Base-by-base conservation (phyloP, 2,888 invertebrate species). In the Morpho deidamia region DNA sequence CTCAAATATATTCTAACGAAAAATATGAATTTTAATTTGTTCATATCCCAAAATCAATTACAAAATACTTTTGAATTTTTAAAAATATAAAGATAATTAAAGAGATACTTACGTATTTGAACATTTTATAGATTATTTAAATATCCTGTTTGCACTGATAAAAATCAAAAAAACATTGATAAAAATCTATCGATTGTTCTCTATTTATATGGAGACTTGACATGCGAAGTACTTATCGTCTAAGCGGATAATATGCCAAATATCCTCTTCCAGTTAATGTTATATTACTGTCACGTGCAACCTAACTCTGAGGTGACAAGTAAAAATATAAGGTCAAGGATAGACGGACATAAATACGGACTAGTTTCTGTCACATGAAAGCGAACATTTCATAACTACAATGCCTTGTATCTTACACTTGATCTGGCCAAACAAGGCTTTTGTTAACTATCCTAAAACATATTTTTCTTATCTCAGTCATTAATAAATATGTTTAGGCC, bases 91-190 rank as follows among this genome's bases (percentile, higher is more conserved):
- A 23, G 4, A 34, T 50, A 55, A 53, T 32, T 39, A 39, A 10
- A 7, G 1, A 32, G 37, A 37, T 60, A 83, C 90, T 86, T 63
- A 90, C 90, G 70, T 80, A 84, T 86, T 90, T 91, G 70, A 87
- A 86, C 90, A 90, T 91, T 53, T 76, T 85, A 71, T 51, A 49
- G 8, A 11, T 39, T 3, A 7, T 43, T 14, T n/a, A 2, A 53
- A 12, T 44, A 55, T 34, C 44, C 42, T 61, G 39, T 60, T 45
- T 46, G 57, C 55, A 47, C 61, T 47, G 53, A 53, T 46, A 11
- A 45, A 12, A 48, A 51, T 44, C 47, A 49, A 43, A 32, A 42
- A 39, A 50, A 37, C 52, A 69, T 67, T 72, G 69, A 66, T 66
- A 56, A 49, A 42, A 41, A 49, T 55, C 48, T 41, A 55, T 49